Evolutionary conservation across 37 sponge, comb jelly and placozoan species (phyloP).

Genomic region (Agelas oroides): DNA sequence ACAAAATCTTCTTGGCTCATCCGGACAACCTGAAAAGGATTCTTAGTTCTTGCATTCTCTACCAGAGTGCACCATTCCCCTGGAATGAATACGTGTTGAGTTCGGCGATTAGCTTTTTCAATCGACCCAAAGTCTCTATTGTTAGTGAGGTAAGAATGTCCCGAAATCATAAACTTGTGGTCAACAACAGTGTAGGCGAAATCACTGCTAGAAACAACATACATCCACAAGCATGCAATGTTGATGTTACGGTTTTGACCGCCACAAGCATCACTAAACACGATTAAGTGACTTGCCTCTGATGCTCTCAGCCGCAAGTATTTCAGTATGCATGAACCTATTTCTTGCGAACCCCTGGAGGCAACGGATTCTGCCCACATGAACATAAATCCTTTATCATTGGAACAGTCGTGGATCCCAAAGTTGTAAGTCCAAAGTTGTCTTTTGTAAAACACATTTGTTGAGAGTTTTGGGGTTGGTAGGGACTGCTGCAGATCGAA

Average conservation of each 20-base stretch:
- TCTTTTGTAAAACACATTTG: conserved; percentile 41
- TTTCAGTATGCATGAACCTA: conserved; percentile 12
- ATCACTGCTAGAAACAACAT: conserved; percentile 17
- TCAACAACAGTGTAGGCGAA: conserved; percentile 26
- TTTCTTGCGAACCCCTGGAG: conserved; percentile 29
- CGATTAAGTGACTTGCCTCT: not conserved
- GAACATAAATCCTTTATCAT: conserved; percentile 11
- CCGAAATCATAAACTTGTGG: conserved; percentile 53
- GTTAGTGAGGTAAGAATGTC: conserved; percentile 32
- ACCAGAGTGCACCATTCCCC: conserved; percentile 32
- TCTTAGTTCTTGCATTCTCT: conserved; percentile 1
- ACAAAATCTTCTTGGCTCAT: conserved; percentile 15
- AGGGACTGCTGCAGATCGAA: conserved; percentile 36
- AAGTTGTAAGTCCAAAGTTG: conserved; percentile 54
- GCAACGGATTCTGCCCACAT: conserved; percentile 44
- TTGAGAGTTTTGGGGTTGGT: conserved; percentile 31
- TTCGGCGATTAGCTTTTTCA: conserved; percentile 16
- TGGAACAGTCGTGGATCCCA: conserved; percentile 32
- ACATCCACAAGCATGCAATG: conserved; percentile 24
- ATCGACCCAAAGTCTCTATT: conserved; percentile 33
- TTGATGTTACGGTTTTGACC: conserved; percentile 47
- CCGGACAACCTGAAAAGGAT: conserved; percentile 12
- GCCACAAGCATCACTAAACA: conserved; percentile 37
- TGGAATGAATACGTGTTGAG: conserved; percentile 21
- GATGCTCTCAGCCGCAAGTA: not conserved